phyloP scores from a whole-genome alignment of 2,888 invertebrate genomes.

The Rhaphigaster nebulosa region DNA sequence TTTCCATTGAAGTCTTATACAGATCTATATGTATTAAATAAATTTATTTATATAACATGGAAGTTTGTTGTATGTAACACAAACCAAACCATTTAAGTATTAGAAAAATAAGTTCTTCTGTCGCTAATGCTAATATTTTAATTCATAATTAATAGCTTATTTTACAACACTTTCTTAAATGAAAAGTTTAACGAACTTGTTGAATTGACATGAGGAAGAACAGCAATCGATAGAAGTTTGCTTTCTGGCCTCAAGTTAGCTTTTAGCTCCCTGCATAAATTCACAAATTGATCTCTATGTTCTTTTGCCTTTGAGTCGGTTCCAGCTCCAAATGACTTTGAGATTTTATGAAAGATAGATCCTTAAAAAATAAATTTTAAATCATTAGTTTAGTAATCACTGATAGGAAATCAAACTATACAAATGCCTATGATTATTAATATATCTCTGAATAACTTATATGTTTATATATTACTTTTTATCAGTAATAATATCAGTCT shows the following conservation, averaged over 20 bases:
- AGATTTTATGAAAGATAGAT: constrained; percentile 81
- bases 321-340: constrained; percentile 80
- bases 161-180: background rate
- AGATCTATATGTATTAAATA: too few species aligned
- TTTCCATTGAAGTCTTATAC: too few species aligned
- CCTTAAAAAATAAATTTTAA: constrained; percentile 68
- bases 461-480: background rate
- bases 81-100: too few species aligned
- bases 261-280: constrained; percentile 81
- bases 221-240: constrained; percentile 77
- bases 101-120: background rate
- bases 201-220: constrained; percentile 84
- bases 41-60: too few species aligned
- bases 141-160: background rate
- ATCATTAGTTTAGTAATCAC: background rate
- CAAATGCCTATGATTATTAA: background rate
- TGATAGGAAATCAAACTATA: background rate
- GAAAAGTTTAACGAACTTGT: constrained; percentile 72
- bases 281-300: constrained; percentile 84
- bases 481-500: constrained; percentile 64
- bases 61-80: too few species aligned
- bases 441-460: background rate
- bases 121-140: background rate
- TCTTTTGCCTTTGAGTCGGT: constrained; percentile 81
- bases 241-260: constrained; percentile 79